Evolutionary conservation across 2,888 invertebrate species (phyloP).

Genomic region (Parapristionchus giblindavisi): DNA sequence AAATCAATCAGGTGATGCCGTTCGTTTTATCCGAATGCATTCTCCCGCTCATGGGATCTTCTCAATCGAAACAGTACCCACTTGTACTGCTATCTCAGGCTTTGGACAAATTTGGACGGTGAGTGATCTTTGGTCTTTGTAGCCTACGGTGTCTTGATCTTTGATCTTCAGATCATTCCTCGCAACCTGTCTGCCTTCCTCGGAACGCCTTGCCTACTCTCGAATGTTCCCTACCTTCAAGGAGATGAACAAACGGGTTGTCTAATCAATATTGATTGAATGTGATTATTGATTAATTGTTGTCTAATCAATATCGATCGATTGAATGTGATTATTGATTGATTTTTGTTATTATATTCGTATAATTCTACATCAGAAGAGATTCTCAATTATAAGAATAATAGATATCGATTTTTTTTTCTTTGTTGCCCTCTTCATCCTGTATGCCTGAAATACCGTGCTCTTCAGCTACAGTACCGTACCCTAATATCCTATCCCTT

Average conservation of each 20-base stretch:
- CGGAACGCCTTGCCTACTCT: slow-evolving; percentile 34
- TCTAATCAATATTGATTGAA: no score
- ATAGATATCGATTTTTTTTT: no score
- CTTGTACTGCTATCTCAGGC: slow-evolving; percentile 16
- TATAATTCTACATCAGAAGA: no score
- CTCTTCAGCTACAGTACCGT: no score
- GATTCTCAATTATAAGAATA: no score
- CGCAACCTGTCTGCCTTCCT: slow-evolving; percentile 27
- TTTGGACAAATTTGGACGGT: slow-evolving; percentile 34
- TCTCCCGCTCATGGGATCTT: not conserved
- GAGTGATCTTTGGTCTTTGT: not conserved
- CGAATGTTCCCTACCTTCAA: slow-evolving; percentile 37
- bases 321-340: no score
- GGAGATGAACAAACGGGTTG: slow-evolving; percentile 34
- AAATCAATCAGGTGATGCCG: slow-evolving; percentile 27
- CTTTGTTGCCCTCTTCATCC: no score
- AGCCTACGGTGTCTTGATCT: not conserved
- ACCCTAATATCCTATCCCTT: no score
- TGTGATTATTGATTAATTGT: no score
- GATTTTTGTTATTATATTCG: no score
- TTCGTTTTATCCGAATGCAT: slow-evolving; percentile 28
- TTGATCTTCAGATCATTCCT: slow-evolving; percentile 27
- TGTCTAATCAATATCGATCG: no score
- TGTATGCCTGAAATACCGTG: no score
- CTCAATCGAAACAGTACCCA: slow-evolving; percentile 27